Evolutionary conservation across 2,797 vertebrate genomes (phyloP).

Genomic region (Sebastolobus altivelis): DNA sequence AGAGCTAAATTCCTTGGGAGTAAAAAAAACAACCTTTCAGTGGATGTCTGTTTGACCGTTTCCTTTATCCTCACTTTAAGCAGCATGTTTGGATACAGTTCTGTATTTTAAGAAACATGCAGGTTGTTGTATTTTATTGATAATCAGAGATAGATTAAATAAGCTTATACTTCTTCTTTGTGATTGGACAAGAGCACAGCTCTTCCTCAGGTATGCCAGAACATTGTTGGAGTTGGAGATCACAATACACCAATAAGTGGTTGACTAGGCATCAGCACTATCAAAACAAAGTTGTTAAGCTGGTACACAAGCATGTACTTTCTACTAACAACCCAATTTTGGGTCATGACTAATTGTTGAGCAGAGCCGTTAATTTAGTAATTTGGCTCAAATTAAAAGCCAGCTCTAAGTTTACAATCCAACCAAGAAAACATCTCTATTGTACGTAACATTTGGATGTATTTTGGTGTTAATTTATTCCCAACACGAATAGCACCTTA

Average conservation of each 20-base stretch:
- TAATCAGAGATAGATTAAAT: background rate
- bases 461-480: constrained; percentile 25
- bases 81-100: background rate
- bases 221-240: background rate
- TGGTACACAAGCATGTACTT: background rate
- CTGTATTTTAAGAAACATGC: background rate
- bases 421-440: background rate
- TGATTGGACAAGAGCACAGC: background rate
- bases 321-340: background rate
- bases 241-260: background rate
- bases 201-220: background rate
- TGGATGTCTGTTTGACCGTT: background rate
- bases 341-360: background rate
- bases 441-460: constrained; percentile 12
- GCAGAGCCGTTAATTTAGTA: background rate
- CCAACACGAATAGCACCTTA: constrained; percentile 43
- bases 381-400: constrained; percentile 8
- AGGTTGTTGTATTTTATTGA: background rate
- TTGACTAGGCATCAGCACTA: background rate
- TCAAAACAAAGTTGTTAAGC: background rate
- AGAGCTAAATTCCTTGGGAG: background rate
- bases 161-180: background rate
- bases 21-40: background rate
- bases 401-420: background rate
- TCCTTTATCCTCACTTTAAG: background rate